These are phyloP conservation scores for Halcyon senegalensis DNA, from an alignment of 2,113 vertebrate genomes.

Conservation along the genomic window DNA sequence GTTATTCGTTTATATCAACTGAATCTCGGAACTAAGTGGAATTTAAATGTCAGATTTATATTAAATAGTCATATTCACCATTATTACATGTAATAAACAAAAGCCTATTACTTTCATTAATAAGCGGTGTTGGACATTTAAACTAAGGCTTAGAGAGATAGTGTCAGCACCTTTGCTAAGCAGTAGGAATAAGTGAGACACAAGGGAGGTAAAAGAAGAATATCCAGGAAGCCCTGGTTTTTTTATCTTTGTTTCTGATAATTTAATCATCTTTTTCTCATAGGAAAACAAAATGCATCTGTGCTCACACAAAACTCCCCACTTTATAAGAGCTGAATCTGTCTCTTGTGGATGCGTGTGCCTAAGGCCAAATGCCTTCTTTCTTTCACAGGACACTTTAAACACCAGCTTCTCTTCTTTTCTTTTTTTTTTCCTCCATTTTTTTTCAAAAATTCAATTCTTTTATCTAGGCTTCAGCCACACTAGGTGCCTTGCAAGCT, in stretches of 20 bases:
- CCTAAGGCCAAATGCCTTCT: slow-evolving; percentile 78
- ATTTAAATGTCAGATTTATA: slow-evolving; percentile 92
- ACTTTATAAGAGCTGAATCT: slow-evolving; percentile 77
- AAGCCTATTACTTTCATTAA: slow-evolving; percentile 80
- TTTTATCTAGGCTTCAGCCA: slow-evolving; percentile 57
- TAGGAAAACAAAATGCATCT: slow-evolving; percentile 85
- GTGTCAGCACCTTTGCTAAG: slow-evolving; percentile 71
- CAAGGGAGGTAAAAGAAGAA: slow-evolving; percentile 48
- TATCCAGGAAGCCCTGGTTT: slow-evolving; percentile 68
- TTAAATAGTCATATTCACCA: slow-evolving; percentile 87
- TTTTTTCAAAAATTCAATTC: slow-evolving; percentile 52
- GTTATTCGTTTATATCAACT: slow-evolving; percentile 79
- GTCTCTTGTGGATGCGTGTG: slow-evolving; percentile 62
- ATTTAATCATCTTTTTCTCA: slow-evolving; percentile 85
- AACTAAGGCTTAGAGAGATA: slow-evolving; percentile 72
- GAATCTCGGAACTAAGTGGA: slow-evolving; percentile 81
- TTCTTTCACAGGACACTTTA: slow-evolving; percentile 62
- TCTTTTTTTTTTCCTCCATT: background rate
- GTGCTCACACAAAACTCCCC: slow-evolving; percentile 79
- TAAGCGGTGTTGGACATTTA: slow-evolving; percentile 81
- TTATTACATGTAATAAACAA: slow-evolving; percentile 84
- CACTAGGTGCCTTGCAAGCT: slow-evolving; percentile 44
- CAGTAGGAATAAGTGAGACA: slow-evolving; percentile 61
- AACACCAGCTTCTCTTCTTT: slow-evolving; percentile 2
- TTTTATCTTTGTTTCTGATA: slow-evolving; percentile 78